Percentiles rank a stretch among this genome's conserved stretches.
Evolutionary conservation across 2,797 vertebrate genomes (phyloP).

Genomic region (Chrosomus eos): DNA sequence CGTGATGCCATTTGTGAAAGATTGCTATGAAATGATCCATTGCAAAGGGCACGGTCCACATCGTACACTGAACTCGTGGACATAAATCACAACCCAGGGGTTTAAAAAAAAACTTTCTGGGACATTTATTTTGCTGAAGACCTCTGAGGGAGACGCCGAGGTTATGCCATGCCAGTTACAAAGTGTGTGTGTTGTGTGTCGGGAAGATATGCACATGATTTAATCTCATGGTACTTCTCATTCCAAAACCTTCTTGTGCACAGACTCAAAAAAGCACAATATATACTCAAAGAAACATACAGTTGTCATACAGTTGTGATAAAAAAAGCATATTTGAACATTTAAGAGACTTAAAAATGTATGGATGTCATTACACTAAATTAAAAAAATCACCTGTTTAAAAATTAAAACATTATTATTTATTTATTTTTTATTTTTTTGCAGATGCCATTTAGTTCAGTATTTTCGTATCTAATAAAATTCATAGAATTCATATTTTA

Average conservation of each 20-base stretch:
- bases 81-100: conserved; percentile 45
- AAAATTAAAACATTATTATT: not conserved
- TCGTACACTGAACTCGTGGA: conserved; percentile 9
- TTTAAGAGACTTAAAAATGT: not conserved
- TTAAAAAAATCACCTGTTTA: not conserved
- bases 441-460: not conserved
- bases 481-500: not conserved
- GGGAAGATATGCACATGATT: not conserved
- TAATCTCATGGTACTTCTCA: conserved; percentile 22
- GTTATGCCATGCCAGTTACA: not conserved
- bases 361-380: not conserved
- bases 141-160: not conserved
- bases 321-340: not conserved
- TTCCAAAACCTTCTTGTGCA: not conserved
- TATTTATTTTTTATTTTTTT: too few relatives aligned
- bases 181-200: not conserved
- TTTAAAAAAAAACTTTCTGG: conserved; percentile 38
- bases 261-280: not conserved
- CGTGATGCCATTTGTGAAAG: conserved; percentile 44
- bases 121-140: conserved; percentile 36
- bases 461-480: not conserved
- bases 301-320: too few relatives aligned
- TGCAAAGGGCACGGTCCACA: conserved; percentile 36
- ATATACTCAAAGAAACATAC: too few relatives aligned
- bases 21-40: conserved; percentile 51